A percentile compares a stretch with the other conserved stretches of the same genome.
Conservation (phyloP, 2,888 invertebrate genomes). For the Zygogramma bicolorata region DNA sequence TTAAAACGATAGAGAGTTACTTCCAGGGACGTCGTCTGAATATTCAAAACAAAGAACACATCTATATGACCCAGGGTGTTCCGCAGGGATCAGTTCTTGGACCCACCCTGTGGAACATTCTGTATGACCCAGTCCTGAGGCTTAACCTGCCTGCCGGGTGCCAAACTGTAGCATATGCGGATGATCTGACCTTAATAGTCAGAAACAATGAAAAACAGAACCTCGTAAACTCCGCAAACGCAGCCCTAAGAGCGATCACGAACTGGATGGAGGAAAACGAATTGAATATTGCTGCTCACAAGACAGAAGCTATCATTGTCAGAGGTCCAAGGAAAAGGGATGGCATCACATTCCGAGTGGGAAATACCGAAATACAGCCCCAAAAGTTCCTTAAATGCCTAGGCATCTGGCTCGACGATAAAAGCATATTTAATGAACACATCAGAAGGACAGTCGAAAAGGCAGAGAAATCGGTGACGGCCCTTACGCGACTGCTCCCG, state of each 20-base stretch:
- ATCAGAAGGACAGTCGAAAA: not conserved
- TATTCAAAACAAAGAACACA: not conserved
- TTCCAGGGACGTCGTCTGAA: not conserved
- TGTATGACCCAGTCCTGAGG: conserved; percentile 13
- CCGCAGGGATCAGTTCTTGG: conserved; percentile 33
- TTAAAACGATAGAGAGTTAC: not conserved
- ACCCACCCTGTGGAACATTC: conserved; percentile 24
- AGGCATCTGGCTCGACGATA: conserved; percentile 18
- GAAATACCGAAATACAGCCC: not conserved
- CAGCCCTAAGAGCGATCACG: conserved; percentile 9
- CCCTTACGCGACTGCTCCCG: not conserved
- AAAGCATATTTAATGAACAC: not conserved
- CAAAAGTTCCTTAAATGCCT: conserved; percentile 20
- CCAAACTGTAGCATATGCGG: conserved; percentile 22
- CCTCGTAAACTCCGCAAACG: conserved; percentile 8
- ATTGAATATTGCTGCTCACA: conserved; percentile 23
- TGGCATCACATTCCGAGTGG: conserved; percentile 1
- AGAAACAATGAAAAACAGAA: not conserved
- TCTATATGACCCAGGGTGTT: conserved; percentile 8
- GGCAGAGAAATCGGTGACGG: not conserved
- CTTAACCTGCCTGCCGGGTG: not conserved
- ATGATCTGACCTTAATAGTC: conserved; percentile 23
- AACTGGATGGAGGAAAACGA: conserved; percentile 19
- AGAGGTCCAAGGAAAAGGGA: conserved; percentile 18
- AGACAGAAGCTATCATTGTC: conserved; percentile 30